phyloP scores from a whole-genome alignment of 1,140 invertebrate species.

The Patella vulgata region DNA sequence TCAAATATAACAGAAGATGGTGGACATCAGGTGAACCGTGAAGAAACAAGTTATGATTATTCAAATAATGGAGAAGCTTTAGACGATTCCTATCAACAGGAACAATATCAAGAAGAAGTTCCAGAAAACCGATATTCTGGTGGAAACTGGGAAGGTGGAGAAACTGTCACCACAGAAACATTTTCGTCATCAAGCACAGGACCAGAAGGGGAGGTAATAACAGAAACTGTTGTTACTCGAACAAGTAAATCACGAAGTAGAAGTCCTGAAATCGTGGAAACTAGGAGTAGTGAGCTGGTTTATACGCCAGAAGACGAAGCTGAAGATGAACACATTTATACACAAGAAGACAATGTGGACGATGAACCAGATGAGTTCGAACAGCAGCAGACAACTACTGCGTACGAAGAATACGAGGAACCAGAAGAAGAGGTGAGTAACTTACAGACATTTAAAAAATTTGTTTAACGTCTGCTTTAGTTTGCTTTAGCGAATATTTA shows the following conservation, averaged over 20 bases:
- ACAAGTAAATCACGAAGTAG: constrained; percentile 6
- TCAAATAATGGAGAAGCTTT: constrained; percentile 4
- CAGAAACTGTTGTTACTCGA: constrained; percentile 10
- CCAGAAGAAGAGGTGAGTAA: neutral
- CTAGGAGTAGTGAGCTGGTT: neutral
- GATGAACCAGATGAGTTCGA: neutral
- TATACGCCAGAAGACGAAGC: neutral
- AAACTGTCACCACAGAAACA: too few relatives aligned
- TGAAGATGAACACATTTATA: constrained; percentile 6
- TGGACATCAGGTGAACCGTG: constrained; percentile 13
- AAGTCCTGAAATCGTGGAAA: neutral
- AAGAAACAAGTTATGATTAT: constrained; percentile 10
- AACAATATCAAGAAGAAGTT: neutral
- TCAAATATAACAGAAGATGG: constrained; percentile 21
- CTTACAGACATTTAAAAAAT: neutral
- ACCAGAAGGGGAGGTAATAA: neutral
- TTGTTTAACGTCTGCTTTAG: neutral
- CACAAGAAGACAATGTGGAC: constrained; percentile 2
- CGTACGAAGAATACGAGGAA: neutral
- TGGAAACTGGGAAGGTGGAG: neutral
- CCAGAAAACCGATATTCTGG: neutral
- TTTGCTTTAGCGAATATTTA: neutral
- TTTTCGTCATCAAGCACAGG: neutral
- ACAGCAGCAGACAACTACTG: neutral
- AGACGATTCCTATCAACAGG: too few relatives aligned